phyloP scores from a whole-genome alignment of 2,797 vertebrate genomes.

The Cirrhinus mrigala region DNA sequence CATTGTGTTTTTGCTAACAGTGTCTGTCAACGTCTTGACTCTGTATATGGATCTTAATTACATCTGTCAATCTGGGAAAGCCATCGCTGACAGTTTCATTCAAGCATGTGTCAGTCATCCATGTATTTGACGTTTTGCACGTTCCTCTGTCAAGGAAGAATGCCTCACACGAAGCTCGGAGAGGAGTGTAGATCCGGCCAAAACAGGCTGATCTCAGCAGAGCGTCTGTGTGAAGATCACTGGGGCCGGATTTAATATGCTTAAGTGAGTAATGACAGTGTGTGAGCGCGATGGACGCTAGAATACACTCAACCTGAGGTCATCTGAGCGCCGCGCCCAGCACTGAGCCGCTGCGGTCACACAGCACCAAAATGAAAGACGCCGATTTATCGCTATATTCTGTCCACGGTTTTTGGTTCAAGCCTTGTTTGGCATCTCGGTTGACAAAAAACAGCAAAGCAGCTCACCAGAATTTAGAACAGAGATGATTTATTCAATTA shows the following conservation, averaged over 20 bases:
- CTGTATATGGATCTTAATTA: conserved; percentile 1
- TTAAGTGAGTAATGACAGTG: conserved; percentile 64
- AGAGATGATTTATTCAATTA: conserved; percentile 13
- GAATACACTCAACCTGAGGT: conserved; percentile 79
- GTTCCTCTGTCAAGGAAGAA: not conserved
- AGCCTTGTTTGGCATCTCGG: conserved; percentile 2
- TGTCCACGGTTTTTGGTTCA: conserved; percentile 66
- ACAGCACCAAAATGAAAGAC: conserved; percentile 81
- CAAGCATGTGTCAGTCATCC: not conserved
- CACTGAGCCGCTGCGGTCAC: conserved; percentile 69
- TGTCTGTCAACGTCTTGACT: not conserved
- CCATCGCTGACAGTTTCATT: not conserved
- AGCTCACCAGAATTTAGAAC: not conserved
- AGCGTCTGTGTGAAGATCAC: conserved; percentile 6
- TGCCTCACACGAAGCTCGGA: not conserved
- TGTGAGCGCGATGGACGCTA: conserved; percentile 70
- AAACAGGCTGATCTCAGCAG: conserved; percentile 1
- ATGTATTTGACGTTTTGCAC: not conserved
- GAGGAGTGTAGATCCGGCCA: not conserved
- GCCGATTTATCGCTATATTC: conserved; percentile 77
- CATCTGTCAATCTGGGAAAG: conserved; percentile 1
- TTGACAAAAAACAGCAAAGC: not conserved
- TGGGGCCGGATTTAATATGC: conserved; percentile 66
- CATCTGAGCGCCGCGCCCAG: conserved; percentile 76
- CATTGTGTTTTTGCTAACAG: not conserved